Percentiles rank a stretch among this genome's conserved stretches.
phyloP scores from a whole-genome alignment of 2,888 invertebrate genomes.

The Netelia fuscicornis region DNA sequence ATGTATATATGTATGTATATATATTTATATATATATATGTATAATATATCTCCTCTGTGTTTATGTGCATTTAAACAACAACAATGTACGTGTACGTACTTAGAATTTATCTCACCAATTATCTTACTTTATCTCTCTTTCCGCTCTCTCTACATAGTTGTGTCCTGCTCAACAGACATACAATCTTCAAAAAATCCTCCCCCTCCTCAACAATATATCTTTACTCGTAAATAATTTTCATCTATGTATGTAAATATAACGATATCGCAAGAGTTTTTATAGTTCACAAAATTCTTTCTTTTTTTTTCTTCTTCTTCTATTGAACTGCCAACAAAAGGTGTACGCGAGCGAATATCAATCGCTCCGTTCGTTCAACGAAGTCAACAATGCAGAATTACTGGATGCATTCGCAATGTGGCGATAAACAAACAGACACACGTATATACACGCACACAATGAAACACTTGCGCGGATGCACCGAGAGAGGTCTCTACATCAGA shows the following conservation, averaged over 20 bases:
- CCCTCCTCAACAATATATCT: slow-evolving; percentile 50
- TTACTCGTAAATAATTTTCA: slow-evolving; percentile 29
- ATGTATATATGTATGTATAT: too few relatives aligned
- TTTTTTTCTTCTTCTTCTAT: slow-evolving; percentile 3
- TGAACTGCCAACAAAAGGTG: not conserved
- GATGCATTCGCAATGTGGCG: slow-evolving; percentile 19
- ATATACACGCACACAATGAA: not conserved
- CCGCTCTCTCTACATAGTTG: slow-evolving; percentile 45
- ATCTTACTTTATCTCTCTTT: slow-evolving; percentile 16
- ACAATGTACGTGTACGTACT: slow-evolving; percentile 63
- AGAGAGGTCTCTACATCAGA: slow-evolving; percentile 6
- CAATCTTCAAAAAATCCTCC: slow-evolving; percentile 61
- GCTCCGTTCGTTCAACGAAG: slow-evolving; percentile 12
- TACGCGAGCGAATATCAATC: slow-evolving; percentile 13
- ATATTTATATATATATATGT: not conserved
- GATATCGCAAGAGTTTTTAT: slow-evolving; percentile 14
- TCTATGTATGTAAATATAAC: slow-evolving; percentile 37
- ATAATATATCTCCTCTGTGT: slow-evolving; percentile 59
- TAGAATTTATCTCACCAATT: slow-evolving; percentile 41
- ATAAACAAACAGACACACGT: slow-evolving; percentile 33
- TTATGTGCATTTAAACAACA: slow-evolving; percentile 69
- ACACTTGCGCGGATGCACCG: slow-evolving; percentile 3
- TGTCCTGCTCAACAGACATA: slow-evolving; percentile 62
- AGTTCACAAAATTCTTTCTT: slow-evolving; percentile 12
- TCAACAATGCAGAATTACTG: slow-evolving; percentile 14